Base-by-base conservation (phyloP, 1,140 invertebrate genomes). In the Orius insidiosus region DNA sequence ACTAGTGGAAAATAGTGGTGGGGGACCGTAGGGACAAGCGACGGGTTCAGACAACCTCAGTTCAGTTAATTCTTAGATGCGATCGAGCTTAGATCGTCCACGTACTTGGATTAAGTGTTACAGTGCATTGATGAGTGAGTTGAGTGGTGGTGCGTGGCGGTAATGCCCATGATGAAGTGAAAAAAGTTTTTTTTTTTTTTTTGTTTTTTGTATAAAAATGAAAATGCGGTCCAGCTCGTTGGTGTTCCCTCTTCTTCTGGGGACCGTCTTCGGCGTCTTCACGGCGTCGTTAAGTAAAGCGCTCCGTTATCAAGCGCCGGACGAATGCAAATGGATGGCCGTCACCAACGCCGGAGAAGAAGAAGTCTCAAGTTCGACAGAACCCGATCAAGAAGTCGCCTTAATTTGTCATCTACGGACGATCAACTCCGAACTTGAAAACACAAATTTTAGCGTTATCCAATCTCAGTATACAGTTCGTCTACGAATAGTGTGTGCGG, bases 361-460 rank as follows among this genome's bases (percentile, higher is more conserved):
- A 47, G 51, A 53, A 35, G 56, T 57, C 31, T 47, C 53, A n/a
- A 49, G 54, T 2, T 43, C 56, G n/a, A 46, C 52, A 11, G 72
- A 75, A 42, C 68, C 70, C 54, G 76, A 79, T 56, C 58, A 61
- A 19, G 58, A 61, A 40, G 82, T 86, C 2, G 77, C 80, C 1
- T 66, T 88, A 45, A 74, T 81, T 47, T 89, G 85, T 56, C 71
- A 78, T 49, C 62, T 90, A 45, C 68, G 79, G 37, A 85, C 84
- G 50, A 85, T 87, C 65, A 87, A 87, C 64, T 85, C 82, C 59
- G 83, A 87, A 64, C 65, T 86, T 57, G 83, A 87, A 65, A 84
- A 85, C 59, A 86, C 83, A 19, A 89, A 89, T 56, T 87, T 89
- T 60, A 85, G 80, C 63, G 79, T 81, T 33, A 85, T 85, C 50